Evolutionary conservation across 2,797 vertebrate species (phyloP).

Genomic region (Hydrocynus forskahlii): DNA sequence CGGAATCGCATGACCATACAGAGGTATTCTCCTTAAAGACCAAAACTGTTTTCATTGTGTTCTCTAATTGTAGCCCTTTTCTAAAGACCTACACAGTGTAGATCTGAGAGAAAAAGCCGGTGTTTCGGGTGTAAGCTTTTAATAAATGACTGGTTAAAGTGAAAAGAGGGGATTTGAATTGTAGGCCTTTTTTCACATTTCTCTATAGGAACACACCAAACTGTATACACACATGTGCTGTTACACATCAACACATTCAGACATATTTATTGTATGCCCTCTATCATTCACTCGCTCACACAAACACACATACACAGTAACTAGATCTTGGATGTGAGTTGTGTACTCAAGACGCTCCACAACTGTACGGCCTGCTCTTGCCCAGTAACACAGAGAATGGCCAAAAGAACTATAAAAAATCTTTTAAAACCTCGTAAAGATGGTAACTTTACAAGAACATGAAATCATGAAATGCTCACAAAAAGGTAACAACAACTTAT

Average conservation of each 20-base stretch:
- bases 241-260: neutral
- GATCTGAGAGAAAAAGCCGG: neutral
- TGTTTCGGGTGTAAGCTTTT: neutral
- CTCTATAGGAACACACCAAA: neutral
- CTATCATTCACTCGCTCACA: neutral
- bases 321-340: neutral
- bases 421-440: too few species aligned
- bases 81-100: neutral
- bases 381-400: too few species aligned
- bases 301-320: neutral
- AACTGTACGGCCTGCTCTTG: too few species aligned
- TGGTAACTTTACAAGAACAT: too few species aligned
- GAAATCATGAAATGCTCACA: too few species aligned
- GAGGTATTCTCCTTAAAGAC: neutral
- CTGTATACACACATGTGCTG: neutral
- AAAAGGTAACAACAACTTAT: too few species aligned
- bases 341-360: too few species aligned
- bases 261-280: neutral
- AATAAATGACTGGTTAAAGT: neutral
- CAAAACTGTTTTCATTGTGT: slow-evolving; percentile 12
- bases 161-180: neutral
- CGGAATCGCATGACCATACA: neutral
- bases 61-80: neutral
- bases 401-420: too few species aligned
- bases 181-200: neutral